Base-by-base conservation (phyloP, 1,140 invertebrate genomes). In the Heterodera schachtii region DNA sequence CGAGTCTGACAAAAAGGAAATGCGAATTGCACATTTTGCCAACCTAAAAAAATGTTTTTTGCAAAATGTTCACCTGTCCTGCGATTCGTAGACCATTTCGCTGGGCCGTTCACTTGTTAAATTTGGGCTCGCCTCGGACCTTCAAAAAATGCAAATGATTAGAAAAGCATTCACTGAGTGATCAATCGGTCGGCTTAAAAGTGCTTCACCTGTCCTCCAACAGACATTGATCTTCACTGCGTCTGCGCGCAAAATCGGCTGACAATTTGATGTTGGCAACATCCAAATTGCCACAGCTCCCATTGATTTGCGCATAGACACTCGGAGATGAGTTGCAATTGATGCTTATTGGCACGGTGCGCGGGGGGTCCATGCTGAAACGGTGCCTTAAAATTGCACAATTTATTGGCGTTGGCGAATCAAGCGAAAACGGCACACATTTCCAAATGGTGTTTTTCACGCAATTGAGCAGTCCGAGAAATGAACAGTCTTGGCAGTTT, bases 281-380 rank as follows among this genome's bases (percentile, higher is more conserved):
- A 41, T 86, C 79, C n/a, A 85, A 67, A 73, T 78, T 85, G 66
- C 75, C 75, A 21, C 79, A 75, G 66, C 84, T 86, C 31, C 84
- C 84, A 70, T 85, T 85, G 83, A 84, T 85, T 52, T 86, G 81
- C 7, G 84, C 84, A 70, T 85, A 85, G 46, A 85, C 84, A 47
- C 79, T 80, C 13, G 84, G 81, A 4, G 64, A 78, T 31, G 84
- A 85, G 46, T 47, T 83, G 73, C 76, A 77, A 66, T 79, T 84
- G 80, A 82, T 81, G 21, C 69, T 82, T 21, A 82, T 82, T 16
- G 81, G 81, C 3, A 82, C 47, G 49, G 47, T 78, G 47, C 60
- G 66, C 47, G 70, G 77, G 31, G 77, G 77, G 70, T 78, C 64
- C 77, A 78, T 78, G 47, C 77, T 78, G n/a, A 78, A 70, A 43